Base-by-base conservation (phyloP, 2,888 invertebrate genomes). In the Aricia artaxerxes region DNA sequence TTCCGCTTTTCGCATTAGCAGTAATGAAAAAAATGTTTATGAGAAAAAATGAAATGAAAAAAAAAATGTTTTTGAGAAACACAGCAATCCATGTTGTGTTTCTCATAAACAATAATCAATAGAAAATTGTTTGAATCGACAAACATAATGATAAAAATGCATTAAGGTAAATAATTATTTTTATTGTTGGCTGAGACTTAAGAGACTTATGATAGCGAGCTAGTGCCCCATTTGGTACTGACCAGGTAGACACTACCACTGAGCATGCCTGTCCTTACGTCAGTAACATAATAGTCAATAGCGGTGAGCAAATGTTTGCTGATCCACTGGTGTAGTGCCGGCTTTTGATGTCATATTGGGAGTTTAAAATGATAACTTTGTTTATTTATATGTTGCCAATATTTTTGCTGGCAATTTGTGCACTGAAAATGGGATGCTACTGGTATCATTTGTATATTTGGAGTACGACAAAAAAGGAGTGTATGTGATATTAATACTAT, bases 281-380 rank as follows among this genome's bases (percentile, higher is more conserved):
- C 31, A 69, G 35, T 69, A 57, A 16, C 57, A 57, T 35, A 2
- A 35, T 9, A 69, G 64, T 69, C 11, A 31, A 31, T 38, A 16
- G 69, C 35, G 69, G 69, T 4, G 35, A 16, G 35, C 69, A 69
- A 69, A 69, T 69, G 35, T 69, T 69, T 38, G 69, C 69, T 35
- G 69, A 35, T 69, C 13, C 13, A 69, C 69, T 69, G 31, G 35
- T 13, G 35, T 69, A 69, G 69, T 35, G 64, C 13, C 64, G 69
- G 69, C 69, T 69, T 69, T 69, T 69, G 69, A 35, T 69, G 69
- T 69, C 69, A 69, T 69, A 35, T 69, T 69, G 69, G 35, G 69
- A 69, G 35, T 35, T 69, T 69, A 69, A 69, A 69, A 69, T 69
- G 5, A 69, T 69, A 35, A 69, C 69, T 69, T 38, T 69, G 35